Conservation (phyloP, 2,797 vertebrate species). For the Sebastes minor region DNA sequence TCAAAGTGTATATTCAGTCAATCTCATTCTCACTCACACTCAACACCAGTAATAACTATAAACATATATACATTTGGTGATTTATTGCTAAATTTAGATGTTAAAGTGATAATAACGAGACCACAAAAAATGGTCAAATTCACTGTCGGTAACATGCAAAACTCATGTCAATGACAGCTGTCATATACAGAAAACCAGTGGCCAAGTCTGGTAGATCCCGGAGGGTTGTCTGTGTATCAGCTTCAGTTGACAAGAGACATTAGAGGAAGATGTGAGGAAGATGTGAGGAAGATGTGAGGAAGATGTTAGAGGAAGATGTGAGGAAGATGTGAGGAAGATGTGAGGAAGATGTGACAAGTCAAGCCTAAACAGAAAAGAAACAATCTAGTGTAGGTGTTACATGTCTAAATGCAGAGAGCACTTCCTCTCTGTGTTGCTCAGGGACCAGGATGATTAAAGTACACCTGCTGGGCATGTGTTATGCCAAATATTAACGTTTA, state of each 20-base stretch:
- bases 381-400: not conserved
- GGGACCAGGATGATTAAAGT: not conserved
- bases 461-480: not conserved
- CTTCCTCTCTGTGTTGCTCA: no score
- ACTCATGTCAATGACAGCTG: not conserved
- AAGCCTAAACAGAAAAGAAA: not conserved
- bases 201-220: not conserved
- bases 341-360: no score
- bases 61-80: not conserved
- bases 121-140: not conserved
- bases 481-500: not conserved
- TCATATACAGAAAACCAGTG: not conserved
- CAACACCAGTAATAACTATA: not conserved
- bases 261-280: not conserved
- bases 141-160: not conserved
- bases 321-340: no score
- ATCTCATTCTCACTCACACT: not conserved
- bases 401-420: not conserved
- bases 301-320: no score
- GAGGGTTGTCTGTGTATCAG: not conserved
- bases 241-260: not conserved
- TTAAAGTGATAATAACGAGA: not conserved
- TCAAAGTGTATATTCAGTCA: not conserved
- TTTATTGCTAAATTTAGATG: not conserved
- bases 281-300: no score